Base-by-base conservation (phyloP, 2,888 invertebrate species). In the Agrotis exclamationis region DNA sequence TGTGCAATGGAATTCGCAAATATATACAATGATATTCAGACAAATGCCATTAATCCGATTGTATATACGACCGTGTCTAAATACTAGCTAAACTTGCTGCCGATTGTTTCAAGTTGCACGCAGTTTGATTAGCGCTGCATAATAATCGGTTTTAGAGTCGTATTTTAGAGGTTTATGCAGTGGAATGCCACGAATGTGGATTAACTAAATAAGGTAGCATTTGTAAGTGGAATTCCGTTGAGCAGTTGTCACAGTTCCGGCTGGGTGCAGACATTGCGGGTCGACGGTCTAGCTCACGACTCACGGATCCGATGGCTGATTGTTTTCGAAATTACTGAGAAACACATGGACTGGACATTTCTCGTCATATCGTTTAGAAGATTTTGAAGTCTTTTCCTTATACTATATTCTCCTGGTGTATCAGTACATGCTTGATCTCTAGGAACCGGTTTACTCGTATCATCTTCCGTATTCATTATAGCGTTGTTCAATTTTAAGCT, bases 221-320 rank as follows among this genome's bases (percentile, higher is more conserved):
- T 81, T 65, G 79, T 81, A 76, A 76, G 77, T 80, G 69, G 80
- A 86, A 89, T 89, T 89, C 82, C 82, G 73, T 82, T 82, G 74
- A 74, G 67, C 75, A 74, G 79, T 79, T 83, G 86, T 84, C 87
- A 86, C 57, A 80, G 87, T 87, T 88, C 89, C 88, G 89, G 85
- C 83, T 87, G 67, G 74, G 62, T 80, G 77, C 74, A 80, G 63
- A 73, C 73, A 69, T 58, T 39, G 59, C 70, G 69, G 79, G 82
- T 68, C 76, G 71, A 59, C n/a, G 39, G 58, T 76, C 58, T 57
- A 11, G 39, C 60, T 81, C 58, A 58, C 57, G 50, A 57, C 24
- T 54, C 28, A 45, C 24, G 20, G 28, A 62, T 64, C 47, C 51
- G 39, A 11, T 54, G 18, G 20, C 56, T 16, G 13, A 63, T 51